Base-by-base conservation (phyloP, 2,797 vertebrate genomes). In the Gallinago solitaria region DNA sequence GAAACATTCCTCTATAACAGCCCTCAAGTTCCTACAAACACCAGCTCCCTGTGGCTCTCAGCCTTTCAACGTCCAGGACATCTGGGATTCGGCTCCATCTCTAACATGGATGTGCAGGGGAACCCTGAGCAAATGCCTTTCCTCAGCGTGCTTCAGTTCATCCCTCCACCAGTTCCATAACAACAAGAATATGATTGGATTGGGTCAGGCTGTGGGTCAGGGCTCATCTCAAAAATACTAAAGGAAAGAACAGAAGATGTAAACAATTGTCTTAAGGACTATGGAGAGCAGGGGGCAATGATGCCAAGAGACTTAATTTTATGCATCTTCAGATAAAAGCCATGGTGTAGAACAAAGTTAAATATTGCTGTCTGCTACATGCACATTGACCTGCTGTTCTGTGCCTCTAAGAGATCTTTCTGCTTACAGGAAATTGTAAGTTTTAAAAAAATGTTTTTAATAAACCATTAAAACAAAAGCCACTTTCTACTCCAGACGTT, bases 391-490 rank as follows among this genome's bases (percentile, higher is more conserved):
- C 93, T 90, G 39, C 57, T 19, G 56, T 91, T 96, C 88, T 82
- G 63, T 10, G 47, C 85, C 69, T 32, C 86, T 71, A 74, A 87
- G 67, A 77, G 69, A 50, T 33, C 54, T 54, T 79, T 85, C 78
- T 94, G 86, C 94, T 96, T 76, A 84, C 73, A 89, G 89, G 87
- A 95, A 94, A 87, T 94, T 35, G 63, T 43, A 84, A 81, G 91
- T 6, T 96, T 91, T 23, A 69, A 89, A 83, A 84, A 90, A 48
- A 32, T 3, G 16, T 2, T 71, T 89, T 76, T 43, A 53, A 74
- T 92, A 88, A 97, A 79, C 75, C 90, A 96, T 92, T 95, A 94
- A 96, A 96, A 96, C 77, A 87, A 91, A 93, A 91, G 74, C 61
- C 48, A 76, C 64, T 96, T 96, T 92, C 91, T 71, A 64, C 70